phyloP scores from a whole-genome alignment of 2,113 vertebrate species.

The Apeltes quadracus region DNA sequence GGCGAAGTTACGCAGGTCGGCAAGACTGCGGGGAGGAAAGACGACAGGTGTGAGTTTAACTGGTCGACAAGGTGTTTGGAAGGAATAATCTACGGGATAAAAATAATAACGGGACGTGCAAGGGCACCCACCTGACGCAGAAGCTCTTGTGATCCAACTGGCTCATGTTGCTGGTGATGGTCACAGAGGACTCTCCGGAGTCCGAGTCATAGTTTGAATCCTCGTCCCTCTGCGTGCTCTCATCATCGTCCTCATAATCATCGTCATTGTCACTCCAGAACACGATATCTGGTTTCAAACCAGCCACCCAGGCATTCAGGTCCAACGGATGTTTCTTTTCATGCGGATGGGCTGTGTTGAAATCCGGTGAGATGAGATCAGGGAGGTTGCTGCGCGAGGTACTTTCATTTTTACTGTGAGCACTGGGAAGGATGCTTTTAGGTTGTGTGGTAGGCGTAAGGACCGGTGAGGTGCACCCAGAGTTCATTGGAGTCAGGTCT shows the following conservation, averaged over 20 bases:
- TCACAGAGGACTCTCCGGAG: slow-evolving; percentile 79
- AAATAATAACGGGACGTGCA: neutral
- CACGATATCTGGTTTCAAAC: slow-evolving; percentile 62
- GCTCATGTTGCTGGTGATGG: slow-evolving; percentile 80
- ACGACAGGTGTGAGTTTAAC: neutral
- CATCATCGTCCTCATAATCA: slow-evolving; percentile 52
- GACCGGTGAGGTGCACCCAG: slow-evolving; percentile 40
- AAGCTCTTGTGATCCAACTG: slow-evolving; percentile 79
- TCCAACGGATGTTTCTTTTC: slow-evolving; percentile 40
- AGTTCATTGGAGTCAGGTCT: slow-evolving; percentile 70
- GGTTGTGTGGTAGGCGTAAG: slow-evolving; percentile 5
- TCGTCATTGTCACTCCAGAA: slow-evolving; percentile 50
- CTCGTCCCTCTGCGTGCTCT: slow-evolving; percentile 72
- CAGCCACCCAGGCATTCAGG: slow-evolving; percentile 61
- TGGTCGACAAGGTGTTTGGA: neutral
- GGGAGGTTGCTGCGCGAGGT: slow-evolving; percentile 25
- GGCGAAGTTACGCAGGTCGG: slow-evolving; percentile 79
- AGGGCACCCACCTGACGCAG: slow-evolving; percentile 73
- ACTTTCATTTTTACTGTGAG: slow-evolving; percentile 4
- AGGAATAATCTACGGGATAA: neutral
- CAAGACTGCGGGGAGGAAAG: slow-evolving; percentile 62
- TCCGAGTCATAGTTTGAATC: slow-evolving; percentile 81
- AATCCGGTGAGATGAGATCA: slow-evolving; percentile 12
- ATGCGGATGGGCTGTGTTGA: neutral
- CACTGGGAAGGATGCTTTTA: neutral